phyloP scores from a whole-genome alignment of 2,113 vertebrate genomes.

The Misgurnus anguillicaudatus region DNA sequence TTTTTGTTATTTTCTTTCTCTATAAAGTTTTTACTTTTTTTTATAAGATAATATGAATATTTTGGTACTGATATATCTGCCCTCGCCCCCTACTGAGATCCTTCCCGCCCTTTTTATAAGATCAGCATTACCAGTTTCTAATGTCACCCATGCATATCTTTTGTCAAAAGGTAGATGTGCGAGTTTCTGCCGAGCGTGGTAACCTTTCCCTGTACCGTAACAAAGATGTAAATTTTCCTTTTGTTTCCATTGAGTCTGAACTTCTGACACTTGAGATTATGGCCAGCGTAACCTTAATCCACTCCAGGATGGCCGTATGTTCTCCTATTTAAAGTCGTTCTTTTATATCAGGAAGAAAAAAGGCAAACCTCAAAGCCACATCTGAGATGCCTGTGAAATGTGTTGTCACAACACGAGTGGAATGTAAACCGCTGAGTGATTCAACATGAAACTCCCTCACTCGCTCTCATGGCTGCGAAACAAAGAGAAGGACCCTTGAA shows the following conservation, averaged over 20 bases:
- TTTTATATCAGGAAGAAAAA: constrained; percentile 72
- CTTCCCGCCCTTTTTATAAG: constrained; percentile 56
- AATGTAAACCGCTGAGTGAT: constrained; percentile 64
- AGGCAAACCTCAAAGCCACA: constrained; percentile 69
- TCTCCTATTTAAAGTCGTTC: constrained; percentile 74
- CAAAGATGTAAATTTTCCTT: constrained; percentile 58
- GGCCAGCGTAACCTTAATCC: constrained; percentile 78
- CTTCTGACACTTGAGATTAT: constrained; percentile 72
- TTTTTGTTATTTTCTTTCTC: too few relatives aligned
- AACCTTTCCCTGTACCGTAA: constrained; percentile 52
- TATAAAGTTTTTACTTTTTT: too few relatives aligned
- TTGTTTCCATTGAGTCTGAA: constrained; percentile 61
- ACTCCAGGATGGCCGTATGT: constrained; percentile 68
- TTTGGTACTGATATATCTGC: not conserved
- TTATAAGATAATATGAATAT: too few relatives aligned
- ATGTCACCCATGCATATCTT: constrained; percentile 65
- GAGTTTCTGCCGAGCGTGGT: constrained; percentile 50
- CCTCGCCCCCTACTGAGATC: not conserved
- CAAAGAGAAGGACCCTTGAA: constrained; percentile 46
- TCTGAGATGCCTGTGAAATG: constrained; percentile 68
- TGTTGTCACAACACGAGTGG: constrained; percentile 78
- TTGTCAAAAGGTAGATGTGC: constrained; percentile 51
- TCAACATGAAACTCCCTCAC: constrained; percentile 66
- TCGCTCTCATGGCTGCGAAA: constrained; percentile 51
- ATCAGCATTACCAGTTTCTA: constrained; percentile 55